Percentiles rank a stretch among this genome's conserved stretches.
These are phyloP conservation scores for Mimumesa dahlbomi DNA, from an alignment of 2,888 invertebrate genomes.

Conservation along the genomic window DNA sequence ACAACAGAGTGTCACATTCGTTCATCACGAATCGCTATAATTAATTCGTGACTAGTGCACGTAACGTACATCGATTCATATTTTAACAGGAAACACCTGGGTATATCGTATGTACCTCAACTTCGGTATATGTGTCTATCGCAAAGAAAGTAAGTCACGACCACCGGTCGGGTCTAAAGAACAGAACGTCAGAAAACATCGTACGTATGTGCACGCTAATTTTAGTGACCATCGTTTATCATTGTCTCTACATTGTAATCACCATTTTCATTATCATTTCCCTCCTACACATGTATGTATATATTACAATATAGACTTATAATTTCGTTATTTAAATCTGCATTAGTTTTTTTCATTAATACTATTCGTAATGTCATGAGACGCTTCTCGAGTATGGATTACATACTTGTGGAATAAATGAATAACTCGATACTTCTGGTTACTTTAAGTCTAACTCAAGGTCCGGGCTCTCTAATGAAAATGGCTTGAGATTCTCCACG, in stretches of 20 bases:
- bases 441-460: slow-evolving; percentile 77
- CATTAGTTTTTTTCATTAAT: too few species aligned
- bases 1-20: slow-evolving; percentile 15
- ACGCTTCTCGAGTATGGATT: slow-evolving; percentile 3
- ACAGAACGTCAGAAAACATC: too few species aligned
- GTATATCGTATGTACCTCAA: slow-evolving; percentile 19
- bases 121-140: not conserved
- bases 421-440: too few species aligned
- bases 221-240: slow-evolving; percentile 17
- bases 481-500: slow-evolving; percentile 77
- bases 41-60: slow-evolving; percentile 22
- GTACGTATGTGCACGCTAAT: slow-evolving; percentile 10
- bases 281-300: slow-evolving; percentile 7
- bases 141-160: slow-evolving; percentile 4
- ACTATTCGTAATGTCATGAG: slow-evolving; percentile 47
- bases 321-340: slow-evolving; percentile 26
- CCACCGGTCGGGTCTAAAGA: too few species aligned
- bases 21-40: slow-evolving; percentile 18
- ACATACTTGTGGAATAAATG: slow-evolving; percentile 4
- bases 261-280: slow-evolving; percentile 7
- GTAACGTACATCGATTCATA: slow-evolving; percentile 18
- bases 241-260: slow-evolving; percentile 13
- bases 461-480: slow-evolving; percentile 76
- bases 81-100: slow-evolving; percentile 4
- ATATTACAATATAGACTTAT: slow-evolving; percentile 37